phyloP scores from a whole-genome alignment of 2,797 vertebrate species.

The Lepilemur septentrionalis region DNA sequence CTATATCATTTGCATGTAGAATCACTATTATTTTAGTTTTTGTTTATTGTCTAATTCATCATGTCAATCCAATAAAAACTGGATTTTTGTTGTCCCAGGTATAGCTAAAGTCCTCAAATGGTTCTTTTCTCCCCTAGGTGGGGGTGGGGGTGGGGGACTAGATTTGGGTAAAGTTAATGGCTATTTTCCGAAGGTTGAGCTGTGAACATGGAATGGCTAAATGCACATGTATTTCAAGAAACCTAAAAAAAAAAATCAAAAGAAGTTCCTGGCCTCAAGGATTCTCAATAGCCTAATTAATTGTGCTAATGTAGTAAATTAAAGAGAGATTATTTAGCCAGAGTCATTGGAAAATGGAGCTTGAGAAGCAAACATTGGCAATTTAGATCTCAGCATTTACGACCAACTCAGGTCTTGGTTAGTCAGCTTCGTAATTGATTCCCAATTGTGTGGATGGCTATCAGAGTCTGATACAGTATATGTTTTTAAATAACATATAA shows the following conservation, averaged over 20 bases:
- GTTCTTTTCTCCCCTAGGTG: neutral
- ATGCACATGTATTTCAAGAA: conserved; percentile 16
- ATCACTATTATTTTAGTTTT: conserved; percentile 21
- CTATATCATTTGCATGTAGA: neutral
- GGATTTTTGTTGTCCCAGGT: neutral
- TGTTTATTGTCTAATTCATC: conserved; percentile 15
- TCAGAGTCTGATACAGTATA: neutral
- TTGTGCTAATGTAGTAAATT: neutral
- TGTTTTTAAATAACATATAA: neutral
- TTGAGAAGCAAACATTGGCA: neutral
- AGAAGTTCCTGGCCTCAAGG: neutral
- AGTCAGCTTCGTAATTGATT: neutral
- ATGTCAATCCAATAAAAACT: neutral
- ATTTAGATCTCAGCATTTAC: neutral
- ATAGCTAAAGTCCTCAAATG: neutral
- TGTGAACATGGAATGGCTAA: neutral
- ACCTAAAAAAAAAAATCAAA: neutral
- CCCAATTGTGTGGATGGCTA: neutral
- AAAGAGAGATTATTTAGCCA: neutral
- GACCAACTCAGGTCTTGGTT: neutral
- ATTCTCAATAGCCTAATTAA: conserved; percentile 18
- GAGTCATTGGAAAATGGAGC: neutral
- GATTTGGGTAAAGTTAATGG: neutral
- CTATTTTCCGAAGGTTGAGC: neutral
- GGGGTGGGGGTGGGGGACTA: neutral